Evolutionary conservation across 2,888 invertebrate species (phyloP).

Genomic region (Eristalinus sepulchralis): DNA sequence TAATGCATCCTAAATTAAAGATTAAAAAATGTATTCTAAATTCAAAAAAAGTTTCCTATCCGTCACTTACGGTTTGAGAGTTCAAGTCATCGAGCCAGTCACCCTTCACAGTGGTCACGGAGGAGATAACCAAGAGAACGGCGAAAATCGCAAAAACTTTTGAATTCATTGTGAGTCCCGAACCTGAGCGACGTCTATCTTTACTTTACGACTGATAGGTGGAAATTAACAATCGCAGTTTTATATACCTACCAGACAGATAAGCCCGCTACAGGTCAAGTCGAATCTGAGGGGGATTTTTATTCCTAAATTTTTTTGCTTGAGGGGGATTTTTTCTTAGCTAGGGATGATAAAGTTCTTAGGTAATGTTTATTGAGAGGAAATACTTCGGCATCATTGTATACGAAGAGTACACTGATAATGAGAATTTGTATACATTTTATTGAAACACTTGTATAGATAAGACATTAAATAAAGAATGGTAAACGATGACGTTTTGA

Average conservation of each 20-base stretch:
- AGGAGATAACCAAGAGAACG: constrained; percentile 54
- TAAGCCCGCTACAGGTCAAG: neutral
- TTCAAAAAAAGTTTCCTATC: neutral
- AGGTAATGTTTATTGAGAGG: neutral
- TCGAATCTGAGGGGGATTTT: neutral
- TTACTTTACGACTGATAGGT: neutral
- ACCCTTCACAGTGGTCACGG: constrained; percentile 65
- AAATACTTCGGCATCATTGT: no score
- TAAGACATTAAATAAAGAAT: no score
- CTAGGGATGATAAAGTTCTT: neutral
- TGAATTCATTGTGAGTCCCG: constrained; percentile 41
- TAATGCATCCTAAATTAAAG: neutral
- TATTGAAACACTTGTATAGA: no score
- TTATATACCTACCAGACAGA: neutral
- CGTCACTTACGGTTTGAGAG: constrained; percentile 64
- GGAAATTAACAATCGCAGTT: neutral
- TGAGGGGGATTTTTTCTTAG: neutral
- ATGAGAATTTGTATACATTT: no score
- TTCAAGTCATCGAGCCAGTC: constrained; percentile 72
- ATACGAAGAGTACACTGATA: no score
- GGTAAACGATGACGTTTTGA: no score
- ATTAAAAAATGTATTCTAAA: neutral
- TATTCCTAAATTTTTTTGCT: neutral
- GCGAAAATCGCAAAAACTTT: constrained; percentile 58
- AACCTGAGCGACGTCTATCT: neutral